Evolutionary conservation across 2,888 invertebrate genomes (phyloP).

Genomic region (Asteroscopus sphinx): DNA sequence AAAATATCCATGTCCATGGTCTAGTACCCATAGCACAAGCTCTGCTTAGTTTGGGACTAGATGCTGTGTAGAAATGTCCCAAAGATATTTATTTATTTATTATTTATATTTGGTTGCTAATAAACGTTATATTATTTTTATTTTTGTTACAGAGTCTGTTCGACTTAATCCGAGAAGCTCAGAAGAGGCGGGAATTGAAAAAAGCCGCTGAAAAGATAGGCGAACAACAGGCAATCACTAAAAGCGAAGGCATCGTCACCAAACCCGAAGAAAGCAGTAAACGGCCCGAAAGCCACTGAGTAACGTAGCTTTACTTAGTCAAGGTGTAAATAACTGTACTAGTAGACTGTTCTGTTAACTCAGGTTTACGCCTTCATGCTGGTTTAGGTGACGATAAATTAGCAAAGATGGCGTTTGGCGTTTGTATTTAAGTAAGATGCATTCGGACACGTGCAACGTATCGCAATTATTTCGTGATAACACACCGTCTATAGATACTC

Average conservation of each 20-base stretch:
- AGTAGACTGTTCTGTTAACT: conserved; percentile 37
- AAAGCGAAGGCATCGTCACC: conserved; percentile 75
- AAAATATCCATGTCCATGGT: too few relatives aligned
- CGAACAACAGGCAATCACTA: conserved; percentile 66
- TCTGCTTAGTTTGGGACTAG: too few relatives aligned
- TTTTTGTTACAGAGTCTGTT: conserved; percentile 80
- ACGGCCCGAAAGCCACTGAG: conserved; percentile 81
- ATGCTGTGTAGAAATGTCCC: too few relatives aligned
- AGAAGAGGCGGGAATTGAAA: conserved; percentile 80
- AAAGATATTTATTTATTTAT: too few relatives aligned
- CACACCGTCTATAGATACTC: background rate
- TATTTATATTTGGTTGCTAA: too few relatives aligned
- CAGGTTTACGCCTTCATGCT: conserved; percentile 60
- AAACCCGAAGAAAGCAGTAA: conserved; percentile 69
- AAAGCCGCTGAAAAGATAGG: conserved; percentile 72
- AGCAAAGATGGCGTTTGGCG: conserved; percentile 64
- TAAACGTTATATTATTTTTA: too few relatives aligned
- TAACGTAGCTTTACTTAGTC: conserved; percentile 40
- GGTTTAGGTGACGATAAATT: conserved; percentile 68
- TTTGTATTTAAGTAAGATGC: conserved; percentile 50
- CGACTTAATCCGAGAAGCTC: conserved; percentile 84
- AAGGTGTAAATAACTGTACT: conserved; percentile 58
- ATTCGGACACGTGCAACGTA: conserved; percentile 34
- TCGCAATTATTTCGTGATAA: background rate
- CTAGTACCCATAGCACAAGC: too few relatives aligned